Percentiles rank a stretch among this genome's conserved stretches.
Evolutionary conservation across 2,113 vertebrate genomes (phyloP).

Genomic region (Penelope pileata): DNA sequence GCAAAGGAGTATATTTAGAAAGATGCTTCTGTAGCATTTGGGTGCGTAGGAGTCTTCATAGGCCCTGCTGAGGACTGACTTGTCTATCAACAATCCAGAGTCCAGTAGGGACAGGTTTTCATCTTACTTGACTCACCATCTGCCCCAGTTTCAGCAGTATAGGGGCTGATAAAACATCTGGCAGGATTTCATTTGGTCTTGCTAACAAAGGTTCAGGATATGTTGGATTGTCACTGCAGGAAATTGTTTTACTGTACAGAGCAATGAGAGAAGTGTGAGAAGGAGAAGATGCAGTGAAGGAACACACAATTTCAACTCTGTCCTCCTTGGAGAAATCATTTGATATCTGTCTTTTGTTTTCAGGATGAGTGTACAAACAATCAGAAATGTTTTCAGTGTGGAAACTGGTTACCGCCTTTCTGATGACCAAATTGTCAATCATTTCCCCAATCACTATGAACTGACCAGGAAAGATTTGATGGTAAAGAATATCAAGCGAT

Average conservation of each 20-base stretch:
- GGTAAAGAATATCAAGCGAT: conserved; percentile 98
- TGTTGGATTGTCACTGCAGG: background rate
- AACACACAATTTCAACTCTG: background rate
- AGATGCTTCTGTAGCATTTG: background rate
- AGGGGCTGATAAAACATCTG: background rate
- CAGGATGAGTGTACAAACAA: conserved; percentile 99
- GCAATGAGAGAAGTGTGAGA: background rate
- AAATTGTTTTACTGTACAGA: background rate
- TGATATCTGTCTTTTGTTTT: background rate
- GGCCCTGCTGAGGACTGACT: background rate
- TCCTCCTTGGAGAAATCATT: background rate
- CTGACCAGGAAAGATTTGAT: conserved; percentile 97
- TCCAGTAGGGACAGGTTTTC: background rate
- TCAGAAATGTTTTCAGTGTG: conserved; percentile 95
- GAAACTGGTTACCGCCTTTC: conserved; percentile 95
- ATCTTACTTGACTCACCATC: background rate
- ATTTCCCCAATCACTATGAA: conserved; percentile 98
- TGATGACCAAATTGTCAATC: conserved; percentile 97
- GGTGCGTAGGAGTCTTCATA: background rate
- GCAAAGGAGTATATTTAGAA: background rate
- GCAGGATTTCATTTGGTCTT: background rate
- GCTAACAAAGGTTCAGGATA: background rate
- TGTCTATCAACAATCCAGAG: background rate
- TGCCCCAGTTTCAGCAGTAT: background rate
- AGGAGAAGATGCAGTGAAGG: background rate